Conservation (phyloP, 2,888 invertebrate genomes). For the Peribatodes rhomboidaria region DNA sequence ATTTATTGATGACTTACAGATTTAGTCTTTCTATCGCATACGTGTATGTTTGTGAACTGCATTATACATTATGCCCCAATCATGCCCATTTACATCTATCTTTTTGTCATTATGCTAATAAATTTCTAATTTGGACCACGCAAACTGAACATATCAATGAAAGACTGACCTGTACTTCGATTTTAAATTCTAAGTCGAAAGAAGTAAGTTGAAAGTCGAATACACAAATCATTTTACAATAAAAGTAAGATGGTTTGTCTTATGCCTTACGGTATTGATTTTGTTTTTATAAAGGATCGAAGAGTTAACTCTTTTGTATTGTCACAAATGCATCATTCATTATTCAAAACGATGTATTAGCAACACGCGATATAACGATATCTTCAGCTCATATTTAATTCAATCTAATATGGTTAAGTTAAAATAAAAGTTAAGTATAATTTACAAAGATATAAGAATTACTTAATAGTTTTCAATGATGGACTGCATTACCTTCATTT, state of each 20-base stretch:
- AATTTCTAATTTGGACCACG: neutral
- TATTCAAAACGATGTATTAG: conserved; percentile 22
- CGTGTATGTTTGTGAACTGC: neutral
- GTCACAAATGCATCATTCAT: conserved; percentile 49
- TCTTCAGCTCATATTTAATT: conserved; percentile 13
- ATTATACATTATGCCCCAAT: neutral
- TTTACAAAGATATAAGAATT: too few relatives aligned
- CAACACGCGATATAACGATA: conserved; percentile 24
- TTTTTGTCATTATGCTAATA: conserved; percentile 4
- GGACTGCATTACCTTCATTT: too few relatives aligned
- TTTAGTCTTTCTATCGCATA: too few relatives aligned
- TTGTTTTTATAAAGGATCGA: conserved; percentile 50
- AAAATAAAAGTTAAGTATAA: neutral
- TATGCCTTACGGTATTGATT: conserved; percentile 59
- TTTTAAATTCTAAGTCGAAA: neutral
- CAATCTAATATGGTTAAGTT: conserved; percentile 6
- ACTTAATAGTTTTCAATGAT: too few relatives aligned
- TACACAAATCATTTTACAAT: neutral
- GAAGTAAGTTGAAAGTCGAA: neutral
- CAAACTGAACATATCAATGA: neutral
- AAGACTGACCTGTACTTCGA: neutral
- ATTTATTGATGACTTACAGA: too few relatives aligned
- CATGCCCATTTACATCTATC: neutral
- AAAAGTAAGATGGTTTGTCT: conserved; percentile 37
- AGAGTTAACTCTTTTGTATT: conserved; percentile 10